These are phyloP conservation scores for Spongilla lacustris DNA, from an alignment of 37 sponge, comb jelly and placozoan genomes.

Conservation along the genomic window DNA sequence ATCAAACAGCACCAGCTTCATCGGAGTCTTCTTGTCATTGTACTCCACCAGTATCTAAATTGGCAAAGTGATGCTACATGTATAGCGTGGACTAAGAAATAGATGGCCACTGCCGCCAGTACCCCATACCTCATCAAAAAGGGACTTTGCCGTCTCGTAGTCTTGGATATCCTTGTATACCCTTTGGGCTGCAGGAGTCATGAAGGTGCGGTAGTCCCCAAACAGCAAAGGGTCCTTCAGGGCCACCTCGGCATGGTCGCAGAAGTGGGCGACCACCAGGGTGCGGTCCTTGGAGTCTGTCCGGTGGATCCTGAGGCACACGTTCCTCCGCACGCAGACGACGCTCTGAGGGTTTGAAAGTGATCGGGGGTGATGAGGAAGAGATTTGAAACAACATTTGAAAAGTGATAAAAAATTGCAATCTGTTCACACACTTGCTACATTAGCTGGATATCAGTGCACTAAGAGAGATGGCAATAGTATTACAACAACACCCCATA, in stretches of 20 bases:
- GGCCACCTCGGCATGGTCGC: slow-evolving; percentile 67
- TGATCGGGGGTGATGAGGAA: slow-evolving; percentile 81
- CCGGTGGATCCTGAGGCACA: slow-evolving; percentile 87
- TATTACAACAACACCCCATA: no score
- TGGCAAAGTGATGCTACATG: not conserved
- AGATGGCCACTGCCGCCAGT: no score
- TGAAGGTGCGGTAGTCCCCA: slow-evolving; percentile 93
- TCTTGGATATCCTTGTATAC: slow-evolving; percentile 95
- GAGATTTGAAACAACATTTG: no score
- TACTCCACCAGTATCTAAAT: slow-evolving; percentile 91
- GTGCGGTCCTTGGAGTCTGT: slow-evolving; percentile 85
- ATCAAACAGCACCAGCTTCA: slow-evolving; percentile 98
- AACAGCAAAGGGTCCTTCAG: slow-evolving; percentile 87
- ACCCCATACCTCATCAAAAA: slow-evolving; percentile 82
- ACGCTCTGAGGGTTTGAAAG: slow-evolving; percentile 53
- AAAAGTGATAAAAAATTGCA: no score
- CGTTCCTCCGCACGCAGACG: slow-evolving; percentile 96
- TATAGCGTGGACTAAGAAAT: no score
- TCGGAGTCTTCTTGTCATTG: slow-evolving; percentile 84
- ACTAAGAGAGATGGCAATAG: no score
- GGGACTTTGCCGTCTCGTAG: slow-evolving; percentile 87
- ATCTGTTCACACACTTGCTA: no score
- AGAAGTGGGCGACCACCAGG: slow-evolving; percentile 77
- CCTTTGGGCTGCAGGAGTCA: slow-evolving; percentile 84
- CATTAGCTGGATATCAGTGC: no score